Base-by-base conservation (phyloP, 2,888 invertebrate genomes). In the Drosophila leonis region DNA sequence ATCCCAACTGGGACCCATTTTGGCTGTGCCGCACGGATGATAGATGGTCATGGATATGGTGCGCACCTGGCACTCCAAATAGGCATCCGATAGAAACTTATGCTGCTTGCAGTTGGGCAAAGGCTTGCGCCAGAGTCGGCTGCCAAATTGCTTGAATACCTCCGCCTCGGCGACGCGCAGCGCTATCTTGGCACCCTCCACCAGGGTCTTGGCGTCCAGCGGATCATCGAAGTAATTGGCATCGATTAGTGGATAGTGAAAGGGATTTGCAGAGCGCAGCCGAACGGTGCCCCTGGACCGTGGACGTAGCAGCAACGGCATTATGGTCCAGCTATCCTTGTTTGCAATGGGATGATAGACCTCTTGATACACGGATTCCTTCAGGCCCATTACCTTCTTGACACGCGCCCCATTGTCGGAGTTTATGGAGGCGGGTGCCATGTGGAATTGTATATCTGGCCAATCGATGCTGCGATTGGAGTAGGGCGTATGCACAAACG, bases 401-500 rank as follows among this genome's bases (percentile, higher is more conserved):
- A 97, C 95, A 90, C 97, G 94, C 59, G 95, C 94, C 0, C 96
- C 96, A 63, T 95, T 95, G 89, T 97, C 97, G 0, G 97, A 97
- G 66, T 96, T 96, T 44, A 97, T 95, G 0, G 97, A 97, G 0
- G 98, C 97, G 1, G 98, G 98, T 2, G 98, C 97, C 96, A 98
- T 98, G 90, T 98, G 98, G 85, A 98, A 97, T 86, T 98, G 97
- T 51, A 98, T 95, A 84, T 98, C 98, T 0, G 98, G 98, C 95
- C 97, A 97, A 73, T 96, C 94, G 2, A 95, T 95, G 2, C 96
- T 95, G 55, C 94, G 94, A 87, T 98, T 98, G 0, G 97, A 97
- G 82, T 95, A 97, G 72, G 95, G 96, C 0, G 98, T 97, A 81
- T 97, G 97, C 0, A 98, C 96, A 92, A 98, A 98, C 2, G 96